Evolutionary conservation across 2,888 invertebrate genomes (phyloP).

Genomic region (Callyntrura sp.): DNA sequence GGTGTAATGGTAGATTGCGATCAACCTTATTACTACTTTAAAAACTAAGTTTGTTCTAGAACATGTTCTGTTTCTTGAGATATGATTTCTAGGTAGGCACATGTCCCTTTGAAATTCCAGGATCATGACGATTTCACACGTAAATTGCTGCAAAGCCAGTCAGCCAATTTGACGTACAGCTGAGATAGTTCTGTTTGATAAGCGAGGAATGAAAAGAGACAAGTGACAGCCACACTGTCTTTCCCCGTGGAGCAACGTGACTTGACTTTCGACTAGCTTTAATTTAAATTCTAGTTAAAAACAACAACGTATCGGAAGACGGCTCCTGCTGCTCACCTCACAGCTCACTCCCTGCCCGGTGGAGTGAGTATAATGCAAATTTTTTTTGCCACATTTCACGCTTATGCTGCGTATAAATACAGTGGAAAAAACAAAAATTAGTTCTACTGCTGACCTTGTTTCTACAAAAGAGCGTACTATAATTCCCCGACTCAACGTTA

Average conservation of each 20-base stretch:
- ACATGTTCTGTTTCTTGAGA: background rate
- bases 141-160: background rate
- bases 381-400: constrained; percentile 9
- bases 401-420: too few relatives aligned
- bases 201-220: too few relatives aligned
- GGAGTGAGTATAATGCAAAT: background rate
- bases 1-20: too few relatives aligned
- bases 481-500: too few relatives aligned
- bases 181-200: background rate
- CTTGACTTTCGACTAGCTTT: constrained; percentile 43
- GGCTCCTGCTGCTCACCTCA: background rate
- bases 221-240: background rate
- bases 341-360: too few relatives aligned
- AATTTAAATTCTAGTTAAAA: constrained; percentile 46
- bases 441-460: too few relatives aligned
- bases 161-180: background rate
- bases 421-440: too few relatives aligned
- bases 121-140: background rate
- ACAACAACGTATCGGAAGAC: background rate
- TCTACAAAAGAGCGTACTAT: too few relatives aligned
- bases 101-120: background rate
- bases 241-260: constrained; percentile 50
- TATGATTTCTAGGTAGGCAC: background rate
- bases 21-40: background rate
- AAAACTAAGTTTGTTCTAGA: too few relatives aligned